phyloP scores from a whole-genome alignment of 2,888 invertebrate genomes.

The Agrotis exclamationis region DNA sequence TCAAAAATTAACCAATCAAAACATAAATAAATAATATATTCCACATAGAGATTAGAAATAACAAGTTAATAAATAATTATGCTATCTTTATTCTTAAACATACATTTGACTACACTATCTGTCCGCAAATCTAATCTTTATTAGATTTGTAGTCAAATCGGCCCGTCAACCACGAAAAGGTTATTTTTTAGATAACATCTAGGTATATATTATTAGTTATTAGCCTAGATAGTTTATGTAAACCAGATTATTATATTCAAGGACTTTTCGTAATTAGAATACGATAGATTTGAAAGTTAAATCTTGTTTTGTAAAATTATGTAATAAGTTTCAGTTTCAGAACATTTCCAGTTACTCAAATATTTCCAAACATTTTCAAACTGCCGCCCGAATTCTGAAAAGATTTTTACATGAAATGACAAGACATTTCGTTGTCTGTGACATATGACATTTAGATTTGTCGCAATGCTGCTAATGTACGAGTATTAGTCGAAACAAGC shows the following conservation, averaged over 20 bases:
- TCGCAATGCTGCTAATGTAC: too few relatives aligned
- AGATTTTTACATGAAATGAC: too few relatives aligned
- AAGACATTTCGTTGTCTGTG: too few relatives aligned
- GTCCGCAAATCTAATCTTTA: too few relatives aligned
- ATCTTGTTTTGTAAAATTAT: too few relatives aligned
- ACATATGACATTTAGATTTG: too few relatives aligned
- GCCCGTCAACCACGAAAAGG: slow-evolving; percentile 10
- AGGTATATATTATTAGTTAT: slow-evolving; percentile 8
- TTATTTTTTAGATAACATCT: slow-evolving; percentile 27
- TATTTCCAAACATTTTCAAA: neutral
- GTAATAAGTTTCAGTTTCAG: neutral
- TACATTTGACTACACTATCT: too few relatives aligned
- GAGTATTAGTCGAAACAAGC: too few relatives aligned
- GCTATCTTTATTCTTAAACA: slow-evolving; percentile 20
- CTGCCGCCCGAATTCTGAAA: neutral
- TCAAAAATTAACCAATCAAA: too few relatives aligned
- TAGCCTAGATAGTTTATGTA: slow-evolving; percentile 2
- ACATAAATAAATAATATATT: too few relatives aligned
- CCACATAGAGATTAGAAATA: too few relatives aligned
- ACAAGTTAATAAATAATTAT: too few relatives aligned
- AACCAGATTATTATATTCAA: neutral
- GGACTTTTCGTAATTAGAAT: neutral
- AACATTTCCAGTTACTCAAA: neutral
- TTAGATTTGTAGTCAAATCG: slow-evolving; percentile 36
- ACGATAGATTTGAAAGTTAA: neutral